Conservation (phyloP, 2,888 invertebrate genomes). For the Neria commutata region DNA sequence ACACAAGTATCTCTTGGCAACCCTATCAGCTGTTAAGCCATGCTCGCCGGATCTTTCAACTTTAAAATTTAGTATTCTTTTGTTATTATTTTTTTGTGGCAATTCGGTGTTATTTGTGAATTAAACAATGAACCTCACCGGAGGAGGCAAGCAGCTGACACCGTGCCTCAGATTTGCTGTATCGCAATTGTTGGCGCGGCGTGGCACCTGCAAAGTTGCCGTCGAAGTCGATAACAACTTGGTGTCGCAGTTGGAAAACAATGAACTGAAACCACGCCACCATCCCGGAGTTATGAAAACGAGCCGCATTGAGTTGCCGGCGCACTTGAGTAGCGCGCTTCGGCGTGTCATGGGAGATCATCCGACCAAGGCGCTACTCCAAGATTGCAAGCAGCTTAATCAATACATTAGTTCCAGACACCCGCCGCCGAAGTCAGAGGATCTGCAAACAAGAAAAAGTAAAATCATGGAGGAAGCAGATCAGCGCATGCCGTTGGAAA, state of each 20-base stretch:
- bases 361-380: slow-evolving; percentile 65
- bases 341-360: slow-evolving; percentile 66
- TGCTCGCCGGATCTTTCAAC: too few relatives aligned
- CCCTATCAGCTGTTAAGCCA: too few relatives aligned
- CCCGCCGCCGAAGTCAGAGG: slow-evolving; percentile 68
- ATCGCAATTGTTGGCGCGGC: slow-evolving; percentile 30
- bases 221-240: slow-evolving; percentile 46
- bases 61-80: too few relatives aligned
- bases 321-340: slow-evolving; percentile 67
- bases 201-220: slow-evolving; percentile 51
- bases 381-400: slow-evolving; percentile 65
- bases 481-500: slow-evolving; percentile 36
- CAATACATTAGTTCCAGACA: slow-evolving; percentile 70
- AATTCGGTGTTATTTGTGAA: too few relatives aligned
- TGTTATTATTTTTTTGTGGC: too few relatives aligned
- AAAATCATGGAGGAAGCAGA: slow-evolving; percentile 48
- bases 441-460: slow-evolving; percentile 46
- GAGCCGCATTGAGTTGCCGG: slow-evolving; percentile 67
- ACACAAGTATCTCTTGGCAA: too few relatives aligned
- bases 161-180: background rate
- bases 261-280: slow-evolving; percentile 67
- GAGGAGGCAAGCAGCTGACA: too few relatives aligned
- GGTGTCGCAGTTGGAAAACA: slow-evolving; percentile 43
- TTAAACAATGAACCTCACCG: too few relatives aligned
- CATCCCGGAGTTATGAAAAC: slow-evolving; percentile 75